These are phyloP conservation scores for Sebastes taczanowskii DNA, from an alignment of 2,797 vertebrate species.

Conservation along the genomic window DNA sequence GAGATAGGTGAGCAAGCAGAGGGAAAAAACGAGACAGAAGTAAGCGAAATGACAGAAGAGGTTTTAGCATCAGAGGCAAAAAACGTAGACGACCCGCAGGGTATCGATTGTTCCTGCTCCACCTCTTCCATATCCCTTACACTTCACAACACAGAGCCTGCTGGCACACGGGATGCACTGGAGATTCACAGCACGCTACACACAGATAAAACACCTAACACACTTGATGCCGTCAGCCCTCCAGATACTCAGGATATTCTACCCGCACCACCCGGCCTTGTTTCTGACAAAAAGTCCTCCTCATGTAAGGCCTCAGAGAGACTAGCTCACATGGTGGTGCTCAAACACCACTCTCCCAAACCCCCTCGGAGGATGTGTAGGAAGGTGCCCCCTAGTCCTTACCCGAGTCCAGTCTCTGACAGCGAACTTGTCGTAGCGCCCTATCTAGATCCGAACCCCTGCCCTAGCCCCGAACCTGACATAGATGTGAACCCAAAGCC, in stretches of 20 bases:
- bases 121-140: conserved; percentile 43
- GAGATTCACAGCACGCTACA: conserved; percentile 48
- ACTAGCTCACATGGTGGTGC: conserved; percentile 84
- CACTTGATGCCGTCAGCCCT: conserved; percentile 48
- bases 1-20: conserved; percentile 39
- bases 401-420: conserved; percentile 47
- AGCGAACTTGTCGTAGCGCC: conserved; percentile 34
- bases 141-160: conserved; percentile 37
- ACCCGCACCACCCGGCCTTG: conserved; percentile 69
- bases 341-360: conserved; percentile 86
- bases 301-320: conserved; percentile 78
- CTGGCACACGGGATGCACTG: conserved; percentile 35
- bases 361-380: conserved; percentile 85
- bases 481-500: conserved; percentile 40
- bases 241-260: conserved; percentile 74
- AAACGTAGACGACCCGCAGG: conserved; percentile 35
- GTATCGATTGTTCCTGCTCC: conserved; percentile 58
- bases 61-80: conserved; percentile 38
- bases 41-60: conserved; percentile 33
- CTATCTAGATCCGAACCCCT: conserved; percentile 40
- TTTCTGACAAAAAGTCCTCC: conserved; percentile 78
- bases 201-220: conserved; percentile 37
- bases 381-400: conserved; percentile 65
- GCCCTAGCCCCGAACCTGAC: conserved; percentile 44
- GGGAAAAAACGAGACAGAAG: conserved; percentile 20